These are phyloP conservation scores for Penaeus japonicus DNA, from an alignment of 1,140 invertebrate genomes.

Conservation along the genomic window DNA sequence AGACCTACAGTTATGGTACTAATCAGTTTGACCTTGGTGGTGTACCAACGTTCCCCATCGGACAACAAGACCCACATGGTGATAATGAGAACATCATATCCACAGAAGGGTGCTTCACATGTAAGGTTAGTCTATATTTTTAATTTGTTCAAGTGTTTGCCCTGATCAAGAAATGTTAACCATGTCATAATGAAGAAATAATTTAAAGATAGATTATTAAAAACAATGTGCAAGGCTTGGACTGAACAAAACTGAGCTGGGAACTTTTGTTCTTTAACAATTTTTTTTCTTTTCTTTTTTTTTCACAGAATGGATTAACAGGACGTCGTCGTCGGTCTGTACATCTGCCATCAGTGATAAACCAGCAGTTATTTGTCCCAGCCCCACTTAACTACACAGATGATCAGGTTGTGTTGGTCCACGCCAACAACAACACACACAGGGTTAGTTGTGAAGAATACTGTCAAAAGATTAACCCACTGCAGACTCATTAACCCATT, in stretches of 20 bases:
- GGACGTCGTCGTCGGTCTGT: constrained; percentile 21
- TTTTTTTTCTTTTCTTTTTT: neutral
- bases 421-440: constrained; percentile 43
- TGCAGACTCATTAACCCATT: neutral
- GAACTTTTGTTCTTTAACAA: neutral
- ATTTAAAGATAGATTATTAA: no score
- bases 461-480: constrained; percentile 49
- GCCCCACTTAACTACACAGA: constrained; percentile 24
- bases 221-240: neutral
- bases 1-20: neutral
- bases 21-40: constrained; percentile 47
- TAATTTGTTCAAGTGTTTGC: neutral
- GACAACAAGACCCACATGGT: constrained; percentile 74
- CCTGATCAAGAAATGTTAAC: neutral
- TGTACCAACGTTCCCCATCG: constrained; percentile 64
- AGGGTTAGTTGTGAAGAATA: constrained; percentile 17
- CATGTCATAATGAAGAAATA: neutral
- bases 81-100: constrained; percentile 76
- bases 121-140: constrained; percentile 72
- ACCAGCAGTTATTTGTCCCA: constrained; percentile 20
- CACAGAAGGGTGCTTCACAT: constrained; percentile 89
- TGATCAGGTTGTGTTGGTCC: constrained; percentile 49
- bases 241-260: neutral
- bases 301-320: neutral
- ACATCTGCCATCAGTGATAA: neutral